These are phyloP conservation scores for Dicyrtomina minuta DNA, from an alignment of 2,888 invertebrate genomes.

Conservation along the genomic window DNA sequence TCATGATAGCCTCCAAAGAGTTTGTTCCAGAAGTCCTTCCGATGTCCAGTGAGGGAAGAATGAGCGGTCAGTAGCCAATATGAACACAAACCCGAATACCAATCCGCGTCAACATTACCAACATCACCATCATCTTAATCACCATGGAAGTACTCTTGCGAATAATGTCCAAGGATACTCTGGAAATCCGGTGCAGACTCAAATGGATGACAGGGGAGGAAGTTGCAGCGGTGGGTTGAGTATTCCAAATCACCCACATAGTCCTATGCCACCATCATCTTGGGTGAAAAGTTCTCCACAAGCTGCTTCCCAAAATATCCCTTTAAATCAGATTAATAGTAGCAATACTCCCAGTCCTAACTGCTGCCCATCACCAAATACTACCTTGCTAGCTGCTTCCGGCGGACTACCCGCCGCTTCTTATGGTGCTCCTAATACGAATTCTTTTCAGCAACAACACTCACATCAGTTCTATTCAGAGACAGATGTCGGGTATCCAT, in stretches of 20 bases:
- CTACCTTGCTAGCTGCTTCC: conserved; percentile 9
- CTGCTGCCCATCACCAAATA: conserved; percentile 29
- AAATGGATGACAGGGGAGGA: conserved; percentile 20
- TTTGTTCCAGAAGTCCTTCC: too few species aligned
- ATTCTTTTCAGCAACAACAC: conserved; percentile 21
- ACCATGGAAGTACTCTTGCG: conserved; percentile 18
- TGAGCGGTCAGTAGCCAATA: conserved; percentile 23
- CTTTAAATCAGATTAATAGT: conserved; percentile 14
- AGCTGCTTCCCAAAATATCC: conserved; percentile 3
- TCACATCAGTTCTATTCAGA: conserved; percentile 26
- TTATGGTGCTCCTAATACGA: conserved; percentile 32
- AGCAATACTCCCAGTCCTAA: conserved; percentile 12
- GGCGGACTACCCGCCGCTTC: conserved; percentile 26
- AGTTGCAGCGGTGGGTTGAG: conserved; percentile 13
- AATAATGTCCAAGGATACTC: conserved; percentile 24
- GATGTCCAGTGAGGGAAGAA: conserved; percentile 5
- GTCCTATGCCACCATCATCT: conserved; percentile 41
- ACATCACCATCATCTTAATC: conserved; percentile 32
- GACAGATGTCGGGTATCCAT: conserved; percentile 14
- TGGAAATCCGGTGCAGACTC: conserved; percentile 16
- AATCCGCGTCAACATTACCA: conserved; percentile 37
- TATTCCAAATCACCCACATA: conserved; percentile 21
- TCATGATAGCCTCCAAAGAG: not conserved
- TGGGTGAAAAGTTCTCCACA: conserved; percentile 44
- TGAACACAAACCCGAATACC: conserved; percentile 37